Conservation (phyloP, 2,888 invertebrate genomes). For the Neoascia interrupta region DNA sequence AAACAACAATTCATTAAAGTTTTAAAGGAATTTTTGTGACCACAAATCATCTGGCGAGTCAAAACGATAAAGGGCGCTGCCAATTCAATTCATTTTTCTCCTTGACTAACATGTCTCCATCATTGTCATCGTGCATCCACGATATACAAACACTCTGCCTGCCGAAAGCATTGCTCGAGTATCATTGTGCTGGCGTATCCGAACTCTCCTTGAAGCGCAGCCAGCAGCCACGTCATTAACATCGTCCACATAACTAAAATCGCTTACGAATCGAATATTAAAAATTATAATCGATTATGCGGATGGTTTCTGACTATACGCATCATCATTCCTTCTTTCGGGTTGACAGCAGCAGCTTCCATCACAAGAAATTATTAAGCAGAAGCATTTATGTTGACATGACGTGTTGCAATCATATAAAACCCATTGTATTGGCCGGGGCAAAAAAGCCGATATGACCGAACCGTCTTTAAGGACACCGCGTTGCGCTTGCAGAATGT, state of each 20-base stretch:
- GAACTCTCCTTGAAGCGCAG: neutral
- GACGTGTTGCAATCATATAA: constrained; percentile 75
- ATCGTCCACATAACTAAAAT: constrained; percentile 70
- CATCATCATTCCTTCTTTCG: neutral
- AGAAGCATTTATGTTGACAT: constrained; percentile 78
- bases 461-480: constrained; percentile 53
- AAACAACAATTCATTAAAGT: constrained; percentile 56
- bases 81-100: constrained; percentile 62
- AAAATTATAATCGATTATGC: constrained; percentile 80
- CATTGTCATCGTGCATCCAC: constrained; percentile 56
- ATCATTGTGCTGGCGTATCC: constrained; percentile 27
- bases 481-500: constrained; percentile 12
- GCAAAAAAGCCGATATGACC: constrained; percentile 72
- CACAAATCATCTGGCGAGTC: constrained; percentile 68
- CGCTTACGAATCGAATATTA: constrained; percentile 78
- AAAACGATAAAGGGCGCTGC: constrained; percentile 65
- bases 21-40: constrained; percentile 50
- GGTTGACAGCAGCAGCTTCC: neutral
- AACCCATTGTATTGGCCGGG: constrained; percentile 48
- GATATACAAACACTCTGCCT: too few species aligned
- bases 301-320: constrained; percentile 27
- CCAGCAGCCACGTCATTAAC: constrained; percentile 56
- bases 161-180: too few species aligned
- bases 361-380: constrained; percentile 53
- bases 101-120: constrained; percentile 66